Evolutionary conservation across 64 coral and sea anemone species (phyloP), one percentile per base, ranked within the genome.

Genomic region (Montipora foliosa): DNA sequence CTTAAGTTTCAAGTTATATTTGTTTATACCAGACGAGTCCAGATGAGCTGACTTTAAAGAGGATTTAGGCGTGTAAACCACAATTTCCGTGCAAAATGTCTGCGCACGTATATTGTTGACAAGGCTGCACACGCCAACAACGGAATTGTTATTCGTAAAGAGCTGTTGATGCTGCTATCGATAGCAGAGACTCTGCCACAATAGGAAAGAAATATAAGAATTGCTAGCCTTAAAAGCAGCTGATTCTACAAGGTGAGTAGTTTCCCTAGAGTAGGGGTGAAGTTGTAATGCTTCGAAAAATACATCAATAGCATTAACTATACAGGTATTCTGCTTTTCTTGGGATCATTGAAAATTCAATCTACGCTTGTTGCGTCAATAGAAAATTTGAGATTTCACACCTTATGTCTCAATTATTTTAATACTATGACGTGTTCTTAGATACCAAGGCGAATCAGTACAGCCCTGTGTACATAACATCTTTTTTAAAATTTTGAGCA

Each of bases 61-160:
- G 53, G 79, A 61, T 57, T 82, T 17, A 37, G 79, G 79, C 25
- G 79, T 82, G 79, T 61, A 14, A 82, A 82, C 79, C 79, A 82
- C 79, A 80, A 80, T 21, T 82, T 82, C 57, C 79, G 53, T 8
- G 55, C 79, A 52, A 60, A 44, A 44, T 14, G 21, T 53, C 16
- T 4, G 52, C 53, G 9, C 15, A 53, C 12, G 20, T 61, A 52
- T 11, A n/a, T 61, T 82, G 20, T 37, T 62, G 55, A 61, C 53
- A 58, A 14, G 37, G 37, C 24, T 82, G 79, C 21, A 24, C 52
- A 19, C 52, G 19, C 52, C 79, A 20, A 29, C 6, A 29, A 2
- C 60, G 55, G 14, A n/a, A 24, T 20, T 71, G 68, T 71, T 71
- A 4, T 20, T 20, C 62, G 62, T 67, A 14, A 67, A 67, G 11